Percentiles rank a stretch among this genome's conserved stretches.
These are phyloP conservation scores for Balearica regulorum DNA, from an alignment of 2,797 vertebrate species.

Conservation along the genomic window DNA sequence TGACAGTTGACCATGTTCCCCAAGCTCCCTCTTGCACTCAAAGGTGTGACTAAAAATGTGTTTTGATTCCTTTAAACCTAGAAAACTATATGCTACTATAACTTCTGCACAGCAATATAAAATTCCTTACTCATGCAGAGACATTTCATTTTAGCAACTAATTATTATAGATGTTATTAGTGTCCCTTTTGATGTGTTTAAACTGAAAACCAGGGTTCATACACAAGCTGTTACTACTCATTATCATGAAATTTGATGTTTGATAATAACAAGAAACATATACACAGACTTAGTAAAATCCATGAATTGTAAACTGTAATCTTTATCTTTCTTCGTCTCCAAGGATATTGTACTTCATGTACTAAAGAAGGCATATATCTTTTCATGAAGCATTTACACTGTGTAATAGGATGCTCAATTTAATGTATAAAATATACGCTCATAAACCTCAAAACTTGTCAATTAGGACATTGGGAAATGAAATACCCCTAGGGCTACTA, in stretches of 20 bases:
- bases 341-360: background rate
- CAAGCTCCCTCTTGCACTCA: background rate
- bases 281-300: background rate
- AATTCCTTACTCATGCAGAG: background rate
- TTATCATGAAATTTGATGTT: background rate
- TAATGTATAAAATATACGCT: background rate
- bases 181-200: background rate
- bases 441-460: background rate
- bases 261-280: background rate
- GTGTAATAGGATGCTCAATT: background rate
- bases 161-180: background rate
- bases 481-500: background rate
- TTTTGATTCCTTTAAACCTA: background rate
- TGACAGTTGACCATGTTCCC: background rate
- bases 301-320: background rate
- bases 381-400: slow-evolving; percentile 6
- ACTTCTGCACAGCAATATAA: background rate
- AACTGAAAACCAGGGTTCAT: background rate
- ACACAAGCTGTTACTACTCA: background rate
- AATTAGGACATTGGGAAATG: background rate
- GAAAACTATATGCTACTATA: background rate
- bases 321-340: background rate
- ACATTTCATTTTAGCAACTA: background rate
- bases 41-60: background rate
- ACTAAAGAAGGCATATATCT: background rate